Base-by-base conservation (phyloP, 2,888 invertebrate species). In the Neoascia interrupta region DNA sequence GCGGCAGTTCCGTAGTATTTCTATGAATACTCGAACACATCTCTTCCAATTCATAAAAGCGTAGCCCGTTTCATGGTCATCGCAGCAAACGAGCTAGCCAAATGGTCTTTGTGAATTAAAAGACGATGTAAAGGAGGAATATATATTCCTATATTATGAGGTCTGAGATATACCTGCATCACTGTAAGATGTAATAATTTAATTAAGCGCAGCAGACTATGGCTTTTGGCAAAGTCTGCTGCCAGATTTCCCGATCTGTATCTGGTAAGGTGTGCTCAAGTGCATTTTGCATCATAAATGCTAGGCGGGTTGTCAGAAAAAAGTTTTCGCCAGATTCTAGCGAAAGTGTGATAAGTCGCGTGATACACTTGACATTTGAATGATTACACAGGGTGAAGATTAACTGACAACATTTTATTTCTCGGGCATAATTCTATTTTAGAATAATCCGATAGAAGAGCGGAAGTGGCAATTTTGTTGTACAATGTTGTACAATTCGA, bases 91-190 rank as follows among this genome's bases (percentile, higher is more conserved):
- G 70, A 58, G 63, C 56, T 56, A 70, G 69, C 64, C 76, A 76
- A 70, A 58, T 66, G 64, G 64, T 70, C 53, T 76, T 76, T 72
- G 60, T 76, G 76, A 76, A 76, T 76, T 60, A 70, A 70, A 76
- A 53, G 19, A 6, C 3, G n/a, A 63, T 63, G 19, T 37, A 18
- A 23, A 1, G 41, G 6, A 6, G 19, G 21, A 41, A 23, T 15
- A 41, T 13, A n/a, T n/a, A n/a, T n/a, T n/a, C n/a, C n/a, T n/a
- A n/a, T n/a, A n/a, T n/a, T n/a, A 36, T 1, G 19, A 23, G 37
- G 37, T 13, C 36, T 8, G 26, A 5, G 15, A 16, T 21, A n/a
- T 15, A 34, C 16, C 31, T 8, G 31, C 31, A 31, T 56, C 15
- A 11, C 5, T 49, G 49, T 13, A 18, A n/a, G 49, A 49, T 49